Percentiles rank a stretch among this genome's conserved stretches.
Evolutionary conservation across 2,797 vertebrate species (phyloP).

Genomic region (Lacerta agilis): DNA sequence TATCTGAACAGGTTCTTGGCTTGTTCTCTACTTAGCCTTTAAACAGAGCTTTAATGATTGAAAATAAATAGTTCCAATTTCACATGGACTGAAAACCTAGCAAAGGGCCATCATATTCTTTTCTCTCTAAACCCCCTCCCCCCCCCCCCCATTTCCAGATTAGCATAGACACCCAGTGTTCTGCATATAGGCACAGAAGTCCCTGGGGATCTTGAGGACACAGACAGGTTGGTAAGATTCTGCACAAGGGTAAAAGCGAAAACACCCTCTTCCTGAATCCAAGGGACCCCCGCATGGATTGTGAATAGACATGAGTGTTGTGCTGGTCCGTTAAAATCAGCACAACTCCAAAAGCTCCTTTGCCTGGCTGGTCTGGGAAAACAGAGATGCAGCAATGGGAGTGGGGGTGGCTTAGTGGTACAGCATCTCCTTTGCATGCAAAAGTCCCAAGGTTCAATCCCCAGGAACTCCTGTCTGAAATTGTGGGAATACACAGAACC

Average conservation of each 20-base stretch:
- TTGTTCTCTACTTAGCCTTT: background rate
- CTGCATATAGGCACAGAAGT: background rate
- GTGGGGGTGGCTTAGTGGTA: background rate
- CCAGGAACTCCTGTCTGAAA: background rate
- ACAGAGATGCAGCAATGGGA: background rate
- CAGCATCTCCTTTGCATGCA: no score
- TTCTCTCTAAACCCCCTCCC: no score
- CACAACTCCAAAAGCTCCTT: background rate
- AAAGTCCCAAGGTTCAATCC: no score
- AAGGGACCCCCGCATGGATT: background rate
- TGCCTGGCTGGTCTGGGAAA: background rate
- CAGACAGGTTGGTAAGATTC: background rate
- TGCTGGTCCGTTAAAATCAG: no score
- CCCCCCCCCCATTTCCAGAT: background rate
- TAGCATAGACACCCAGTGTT: background rate
- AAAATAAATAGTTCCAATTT: conserved; percentile 1
- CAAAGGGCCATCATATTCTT: background rate
- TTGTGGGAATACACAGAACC: background rate
- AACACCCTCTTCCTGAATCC: background rate
- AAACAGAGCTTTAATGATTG: background rate
- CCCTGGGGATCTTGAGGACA: background rate
- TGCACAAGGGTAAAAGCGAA: background rate
- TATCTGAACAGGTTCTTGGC: background rate
- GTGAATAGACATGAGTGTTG: background rate
- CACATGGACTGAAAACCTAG: background rate